These are phyloP conservation scores for Burhinus bistriatus DNA, from an alignment of 2,113 vertebrate genomes.

Conservation along the genomic window DNA sequence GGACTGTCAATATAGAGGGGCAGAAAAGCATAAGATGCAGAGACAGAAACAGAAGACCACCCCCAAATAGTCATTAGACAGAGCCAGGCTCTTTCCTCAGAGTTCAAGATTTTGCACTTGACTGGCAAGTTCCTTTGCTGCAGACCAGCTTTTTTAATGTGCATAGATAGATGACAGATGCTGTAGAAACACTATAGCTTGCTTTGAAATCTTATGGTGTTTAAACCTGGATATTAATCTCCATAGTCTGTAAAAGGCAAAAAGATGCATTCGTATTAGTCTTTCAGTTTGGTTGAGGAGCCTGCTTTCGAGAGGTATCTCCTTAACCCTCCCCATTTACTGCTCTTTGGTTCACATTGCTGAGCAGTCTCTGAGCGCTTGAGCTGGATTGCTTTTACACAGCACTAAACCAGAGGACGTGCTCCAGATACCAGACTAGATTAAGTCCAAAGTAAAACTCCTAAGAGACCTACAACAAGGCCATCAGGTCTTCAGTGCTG, in stretches of 20 bases:
- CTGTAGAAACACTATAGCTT: not conserved
- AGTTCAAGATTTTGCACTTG: not conserved
- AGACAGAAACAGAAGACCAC: not conserved
- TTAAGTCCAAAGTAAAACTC: not conserved
- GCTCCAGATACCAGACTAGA: not conserved
- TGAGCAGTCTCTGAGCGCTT: not conserved
- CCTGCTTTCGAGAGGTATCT: not conserved
- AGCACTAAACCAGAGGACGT: not conserved
- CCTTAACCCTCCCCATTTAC: not conserved
- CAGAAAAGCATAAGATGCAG: not conserved
- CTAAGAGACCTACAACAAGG: not conserved
- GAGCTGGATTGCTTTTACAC: not conserved
- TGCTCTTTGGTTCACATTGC: not conserved
- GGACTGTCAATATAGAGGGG: not conserved
- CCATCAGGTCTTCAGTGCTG: not conserved
- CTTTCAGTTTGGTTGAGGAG: not conserved
- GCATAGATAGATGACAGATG: not conserved
- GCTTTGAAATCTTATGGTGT: not conserved
- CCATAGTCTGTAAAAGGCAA: not conserved
- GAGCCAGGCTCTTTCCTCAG: not conserved
- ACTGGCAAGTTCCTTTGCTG: not conserved
- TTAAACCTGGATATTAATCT: not conserved
- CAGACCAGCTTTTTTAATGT: not conserved
- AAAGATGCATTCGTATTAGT: not conserved
- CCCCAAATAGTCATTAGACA: not conserved